Evolutionary conservation across 2,113 vertebrate species (phyloP).

Genomic region (Macheiramphus alcinus): DNA sequence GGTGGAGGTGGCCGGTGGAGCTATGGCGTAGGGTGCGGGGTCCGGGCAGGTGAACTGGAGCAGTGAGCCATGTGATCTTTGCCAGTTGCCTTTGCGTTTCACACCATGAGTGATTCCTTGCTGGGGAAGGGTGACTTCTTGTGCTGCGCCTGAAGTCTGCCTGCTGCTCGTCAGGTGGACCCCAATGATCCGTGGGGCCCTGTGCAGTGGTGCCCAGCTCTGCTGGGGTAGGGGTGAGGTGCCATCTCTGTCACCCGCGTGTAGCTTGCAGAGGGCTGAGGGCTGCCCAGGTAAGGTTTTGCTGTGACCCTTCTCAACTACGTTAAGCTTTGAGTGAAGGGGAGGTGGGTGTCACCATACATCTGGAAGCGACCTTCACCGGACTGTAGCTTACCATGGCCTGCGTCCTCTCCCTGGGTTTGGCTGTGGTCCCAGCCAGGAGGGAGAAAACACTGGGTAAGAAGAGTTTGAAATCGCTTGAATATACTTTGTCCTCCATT

Average conservation of each 20-base stretch:
- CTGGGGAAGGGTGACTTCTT: background rate
- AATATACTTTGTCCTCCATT: background rate
- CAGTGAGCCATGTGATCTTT: fast-evolving
- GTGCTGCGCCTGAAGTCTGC: background rate
- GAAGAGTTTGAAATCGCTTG: background rate
- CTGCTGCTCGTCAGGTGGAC: background rate
- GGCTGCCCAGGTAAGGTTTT: background rate
- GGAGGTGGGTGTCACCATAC: background rate
- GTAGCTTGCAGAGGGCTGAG: background rate
- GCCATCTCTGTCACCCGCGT: background rate
- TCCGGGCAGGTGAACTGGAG: background rate
- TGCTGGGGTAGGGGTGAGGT: background rate
- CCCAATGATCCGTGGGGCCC: background rate
- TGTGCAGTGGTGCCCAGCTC: fast-evolving
- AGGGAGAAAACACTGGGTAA: background rate
- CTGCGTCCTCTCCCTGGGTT: background rate
- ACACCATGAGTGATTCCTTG: background rate
- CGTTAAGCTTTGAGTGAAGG: background rate
- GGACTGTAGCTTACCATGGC: fast-evolving
- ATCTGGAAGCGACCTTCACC: background rate
- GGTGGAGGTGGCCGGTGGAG: background rate
- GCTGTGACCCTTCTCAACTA: background rate
- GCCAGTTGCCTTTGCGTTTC: background rate
- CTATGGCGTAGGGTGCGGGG: fast-evolving
- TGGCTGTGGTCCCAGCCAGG: background rate